phyloP scores from a whole-genome alignment of 2,888 invertebrate species.

The Aproaerema taeniolella region DNA sequence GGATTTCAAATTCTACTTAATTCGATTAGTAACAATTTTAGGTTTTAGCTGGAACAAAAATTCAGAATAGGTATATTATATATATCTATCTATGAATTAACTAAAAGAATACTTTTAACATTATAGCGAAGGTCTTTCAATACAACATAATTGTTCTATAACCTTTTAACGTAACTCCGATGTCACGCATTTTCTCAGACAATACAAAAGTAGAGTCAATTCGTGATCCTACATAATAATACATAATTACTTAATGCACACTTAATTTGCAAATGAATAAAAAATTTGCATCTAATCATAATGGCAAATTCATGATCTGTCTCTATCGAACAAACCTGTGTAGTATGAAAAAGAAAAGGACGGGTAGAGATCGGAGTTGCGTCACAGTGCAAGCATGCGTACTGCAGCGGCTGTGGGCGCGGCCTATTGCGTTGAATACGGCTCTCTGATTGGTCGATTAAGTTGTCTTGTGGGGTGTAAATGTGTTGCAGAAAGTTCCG shows the following conservation, averaged over 20 bases:
- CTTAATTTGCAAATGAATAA: slow-evolving; percentile 70
- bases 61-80: too few species aligned
- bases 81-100: too few species aligned
- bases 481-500: slow-evolving; percentile 49
- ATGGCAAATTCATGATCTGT: slow-evolving; percentile 42
- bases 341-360: slow-evolving; percentile 45
- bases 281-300: slow-evolving; percentile 68
- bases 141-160: slow-evolving; percentile 3
- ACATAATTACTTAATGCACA: slow-evolving; percentile 68
- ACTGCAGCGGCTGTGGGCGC: slow-evolving; percentile 65
- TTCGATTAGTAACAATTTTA: too few species aligned
- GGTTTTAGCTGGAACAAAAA: too few species aligned
- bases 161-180: slow-evolving; percentile 22
- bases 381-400: slow-evolving; percentile 64
- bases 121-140: not conserved
- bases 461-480: slow-evolving; percentile 56
- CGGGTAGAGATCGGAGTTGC: slow-evolving; percentile 30
- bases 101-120: not conserved
- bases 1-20: too few species aligned
- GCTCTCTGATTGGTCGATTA: slow-evolving; percentile 51
- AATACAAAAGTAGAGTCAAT: slow-evolving; percentile 20
- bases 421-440: slow-evolving; percentile 48
- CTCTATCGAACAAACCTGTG: slow-evolving; percentile 31
- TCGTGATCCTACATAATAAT: slow-evolving; percentile 53
- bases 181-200: slow-evolving; percentile 32